Conservation (phyloP, 2,888 invertebrate genomes). For the Dascillus cervinus region DNA sequence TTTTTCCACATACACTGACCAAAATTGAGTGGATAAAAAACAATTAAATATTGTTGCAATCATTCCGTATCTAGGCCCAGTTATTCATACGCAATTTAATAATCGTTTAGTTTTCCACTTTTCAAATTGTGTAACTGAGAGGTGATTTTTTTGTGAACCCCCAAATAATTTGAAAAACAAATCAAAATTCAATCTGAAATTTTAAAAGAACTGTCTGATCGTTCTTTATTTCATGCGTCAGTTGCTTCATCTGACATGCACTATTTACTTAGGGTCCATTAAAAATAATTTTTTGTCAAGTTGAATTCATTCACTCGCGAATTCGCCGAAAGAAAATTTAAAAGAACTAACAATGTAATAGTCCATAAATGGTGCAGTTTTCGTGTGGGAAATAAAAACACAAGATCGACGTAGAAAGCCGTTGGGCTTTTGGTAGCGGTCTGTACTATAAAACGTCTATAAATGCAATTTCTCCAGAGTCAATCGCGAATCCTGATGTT, state of each 20-base stretch:
- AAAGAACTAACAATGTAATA: background rate
- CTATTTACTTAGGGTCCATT: no score
- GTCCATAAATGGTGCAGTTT: background rate
- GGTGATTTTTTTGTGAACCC: background rate
- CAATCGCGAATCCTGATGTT: constrained; percentile 19
- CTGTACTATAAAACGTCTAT: constrained; percentile 19
- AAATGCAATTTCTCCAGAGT: constrained; percentile 21
- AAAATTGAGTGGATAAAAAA: no score
- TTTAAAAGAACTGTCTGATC: background rate
- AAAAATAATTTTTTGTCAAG: no score
- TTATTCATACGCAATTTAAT: no score
- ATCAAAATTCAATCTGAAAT: background rate
- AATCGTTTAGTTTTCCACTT: no score
- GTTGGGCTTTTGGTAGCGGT: constrained; percentile 7
- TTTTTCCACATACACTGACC: no score
- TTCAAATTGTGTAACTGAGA: background rate
- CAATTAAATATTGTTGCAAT: no score
- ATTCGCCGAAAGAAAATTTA: no score
- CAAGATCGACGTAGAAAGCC: background rate
- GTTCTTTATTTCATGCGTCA: background rate
- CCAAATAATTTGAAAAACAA: background rate
- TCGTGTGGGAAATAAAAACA: background rate
- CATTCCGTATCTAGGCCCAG: no score
- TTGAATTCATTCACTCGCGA: no score
- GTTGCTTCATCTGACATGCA: no score